Evolutionary conservation across 2,113 vertebrate genomes (phyloP), one percentile per base, ranked within the genome.

Genomic region (Rafetus swinhoei): DNA sequence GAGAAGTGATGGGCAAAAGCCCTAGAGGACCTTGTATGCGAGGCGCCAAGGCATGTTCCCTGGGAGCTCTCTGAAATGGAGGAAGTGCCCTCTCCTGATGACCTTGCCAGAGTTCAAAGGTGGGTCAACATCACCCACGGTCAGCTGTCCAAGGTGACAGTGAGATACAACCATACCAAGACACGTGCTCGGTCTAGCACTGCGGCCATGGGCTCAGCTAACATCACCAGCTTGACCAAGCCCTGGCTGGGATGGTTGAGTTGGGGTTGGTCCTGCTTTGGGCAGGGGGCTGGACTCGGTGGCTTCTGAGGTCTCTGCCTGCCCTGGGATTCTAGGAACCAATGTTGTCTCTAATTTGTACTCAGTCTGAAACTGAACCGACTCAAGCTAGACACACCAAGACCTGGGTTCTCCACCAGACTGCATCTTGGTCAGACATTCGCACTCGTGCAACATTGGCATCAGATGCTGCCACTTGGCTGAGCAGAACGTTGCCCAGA

Each of bases 401-500:
- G 35, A 11, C n/a, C 45, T 59, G 32, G 13, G 79, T 79, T 85
- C 83, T 3, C 81, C 69, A 83, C 77, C 35, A 72, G 35, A n/a
- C 74, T 53, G 72, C 27, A n/a, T 22, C 4, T 27, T 6, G 0
- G 22, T 18, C 52, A 65, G 22, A 13, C 24, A 7, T 81, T 90
- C 81, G 79, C 22, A 77, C 5, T 18, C 15, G 19, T 22, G 16
- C 50, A 83, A 83, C 85, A 18, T 24, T 25, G 4, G 3, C 10
- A 29, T 57, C 32, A 93, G 82, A 24, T 21, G 19, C 45, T 55
- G 13, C 57, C 24, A 32, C 86, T 86, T 32, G 7, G 21, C 18
- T 27, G 27, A 55, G 14, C 52, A 50, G 65, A 0, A 0, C 27
- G 50, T 22, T 56, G 60, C 2, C 3, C 0, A 1, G 62, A 22